Evolutionary conservation across 37 sponge, comb jelly and placozoan species (phyloP).

Genomic region (Amphimedon queenslandica): DNA sequence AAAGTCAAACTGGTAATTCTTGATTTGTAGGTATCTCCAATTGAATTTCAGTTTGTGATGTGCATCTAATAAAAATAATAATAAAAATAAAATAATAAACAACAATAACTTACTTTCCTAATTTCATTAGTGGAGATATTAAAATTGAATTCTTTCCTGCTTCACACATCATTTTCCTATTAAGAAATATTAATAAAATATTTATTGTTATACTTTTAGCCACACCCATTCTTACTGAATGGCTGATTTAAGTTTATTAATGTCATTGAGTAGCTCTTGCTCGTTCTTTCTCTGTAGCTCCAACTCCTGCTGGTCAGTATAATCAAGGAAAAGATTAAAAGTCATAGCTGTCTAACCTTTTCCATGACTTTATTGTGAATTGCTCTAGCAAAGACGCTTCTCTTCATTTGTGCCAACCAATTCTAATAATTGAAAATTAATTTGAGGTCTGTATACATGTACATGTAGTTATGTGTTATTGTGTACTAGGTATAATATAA

Average conservation of each 20-base stretch:
- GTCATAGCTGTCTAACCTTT: conserved; percentile 16
- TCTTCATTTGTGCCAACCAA: conserved; percentile 18
- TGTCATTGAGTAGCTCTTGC: neutral
- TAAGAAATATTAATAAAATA: neutral
- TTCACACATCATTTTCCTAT: conserved; percentile 5
- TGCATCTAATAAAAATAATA: conserved; percentile 17
- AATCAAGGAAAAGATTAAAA: neutral
- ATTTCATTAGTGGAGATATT: neutral
- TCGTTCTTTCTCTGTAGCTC: conserved; percentile 19
- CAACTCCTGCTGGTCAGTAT: conserved; percentile 22
- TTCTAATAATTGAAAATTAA: no score
- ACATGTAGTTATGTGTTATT: no score
- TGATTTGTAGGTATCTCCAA: conserved; percentile 43
- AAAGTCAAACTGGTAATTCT: conserved; percentile 7
- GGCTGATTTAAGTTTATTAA: conserved; percentile 11
- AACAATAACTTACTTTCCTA: conserved; percentile 7
- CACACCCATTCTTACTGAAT: conserved; percentile 24
- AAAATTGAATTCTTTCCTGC: neutral
- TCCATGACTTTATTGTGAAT: conserved; percentile 56
- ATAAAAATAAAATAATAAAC: neutral
- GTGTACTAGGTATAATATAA: no score
- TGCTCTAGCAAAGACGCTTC: conserved; percentile 34
- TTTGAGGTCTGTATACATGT: no score
- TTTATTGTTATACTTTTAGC: no score
- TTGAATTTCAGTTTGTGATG: conserved; percentile 41